Conservation (phyloP, 2,888 invertebrate genomes). For the Erebia palarica region DNA sequence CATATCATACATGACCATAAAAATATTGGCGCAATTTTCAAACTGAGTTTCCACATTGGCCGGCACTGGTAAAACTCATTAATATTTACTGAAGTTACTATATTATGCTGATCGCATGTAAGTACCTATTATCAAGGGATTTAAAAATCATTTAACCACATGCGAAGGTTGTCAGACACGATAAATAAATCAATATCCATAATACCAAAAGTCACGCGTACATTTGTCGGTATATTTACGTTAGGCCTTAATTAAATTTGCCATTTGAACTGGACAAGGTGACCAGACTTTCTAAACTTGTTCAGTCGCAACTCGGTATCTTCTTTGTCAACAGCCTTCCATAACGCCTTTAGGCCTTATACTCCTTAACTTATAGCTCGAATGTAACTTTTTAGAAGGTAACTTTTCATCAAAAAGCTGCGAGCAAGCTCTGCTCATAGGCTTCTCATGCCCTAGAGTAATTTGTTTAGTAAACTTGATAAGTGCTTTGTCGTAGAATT, state of each 20-base stretch:
- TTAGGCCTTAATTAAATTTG: conserved; percentile 18
- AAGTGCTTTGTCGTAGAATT: too few relatives aligned
- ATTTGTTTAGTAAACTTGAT: too few relatives aligned
- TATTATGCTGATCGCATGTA: too few relatives aligned
- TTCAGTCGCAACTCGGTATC: background rate
- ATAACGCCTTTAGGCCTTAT: background rate
- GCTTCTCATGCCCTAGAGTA: too few relatives aligned
- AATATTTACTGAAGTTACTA: too few relatives aligned
- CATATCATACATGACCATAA: too few relatives aligned
- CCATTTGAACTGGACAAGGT: conserved; percentile 16
- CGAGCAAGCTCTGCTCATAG: too few relatives aligned
- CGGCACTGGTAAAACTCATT: too few relatives aligned
- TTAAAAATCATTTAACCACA: conserved; percentile 6
- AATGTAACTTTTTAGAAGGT: background rate
- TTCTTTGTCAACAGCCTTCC: background rate
- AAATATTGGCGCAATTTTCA: too few relatives aligned
- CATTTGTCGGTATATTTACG: background rate
- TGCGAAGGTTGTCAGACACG: conserved; percentile 2
- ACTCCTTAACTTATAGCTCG: background rate
- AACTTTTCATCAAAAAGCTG: too few relatives aligned
- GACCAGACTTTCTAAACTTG: conserved; percentile 12
- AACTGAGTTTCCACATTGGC: too few relatives aligned
- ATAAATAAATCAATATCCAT: conserved; percentile 16
- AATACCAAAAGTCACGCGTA: conserved; percentile 15
- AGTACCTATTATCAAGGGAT: background rate